Base-by-base conservation (phyloP, 2,113 vertebrate species). In the Rhynchomys soricoides region DNA sequence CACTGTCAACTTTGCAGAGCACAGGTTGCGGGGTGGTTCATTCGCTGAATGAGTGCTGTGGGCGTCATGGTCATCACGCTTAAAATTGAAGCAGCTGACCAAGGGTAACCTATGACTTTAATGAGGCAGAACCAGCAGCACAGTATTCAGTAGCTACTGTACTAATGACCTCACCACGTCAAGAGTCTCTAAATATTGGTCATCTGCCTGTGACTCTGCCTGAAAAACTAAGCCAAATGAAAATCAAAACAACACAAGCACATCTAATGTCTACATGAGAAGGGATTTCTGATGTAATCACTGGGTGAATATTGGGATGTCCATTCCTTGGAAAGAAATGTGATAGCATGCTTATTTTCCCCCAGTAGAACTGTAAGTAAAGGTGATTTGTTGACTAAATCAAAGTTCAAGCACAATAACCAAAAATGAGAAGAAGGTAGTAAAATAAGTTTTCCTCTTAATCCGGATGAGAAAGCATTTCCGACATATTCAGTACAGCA, bases 401-500 rank as follows among this genome's bases (percentile, higher is more conserved):
- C 88, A 90, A 97, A 97, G 78, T 55, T 86, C 75, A 97, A 96
- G 89, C 62, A 83, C 43, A 92, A 90, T 31, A 93, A 95, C 0
- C 7, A 43, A 50, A 92, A 90, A 85, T 31, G 81, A 73, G 9
- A n/a, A 73, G 17, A 10, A 40, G 50, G 74, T 77, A 96, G 62
- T 77, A 78, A 96, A 96, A 96, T 17, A 90, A 95, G 95, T 52
- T 81, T 45, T 89, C 74, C 45, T 96, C 93, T 96, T 79, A 82
- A 93, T 86, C 97, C 97, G 40, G 40, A 95, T 90, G 55, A 93
- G 86, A 50, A 96, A 89, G 92, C 78, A 90, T 95, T 95, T 94
- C 74, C 82, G 96, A 97, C 95, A 95, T 75, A 95, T 78, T 96
- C 90, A 96, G 95, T 96, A 75, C 91, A 97, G 96, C 95, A 78